These are phyloP conservation scores for Cremastobaeus sp. DNA, from an alignment of 2,888 invertebrate genomes.

Conservation along the genomic window DNA sequence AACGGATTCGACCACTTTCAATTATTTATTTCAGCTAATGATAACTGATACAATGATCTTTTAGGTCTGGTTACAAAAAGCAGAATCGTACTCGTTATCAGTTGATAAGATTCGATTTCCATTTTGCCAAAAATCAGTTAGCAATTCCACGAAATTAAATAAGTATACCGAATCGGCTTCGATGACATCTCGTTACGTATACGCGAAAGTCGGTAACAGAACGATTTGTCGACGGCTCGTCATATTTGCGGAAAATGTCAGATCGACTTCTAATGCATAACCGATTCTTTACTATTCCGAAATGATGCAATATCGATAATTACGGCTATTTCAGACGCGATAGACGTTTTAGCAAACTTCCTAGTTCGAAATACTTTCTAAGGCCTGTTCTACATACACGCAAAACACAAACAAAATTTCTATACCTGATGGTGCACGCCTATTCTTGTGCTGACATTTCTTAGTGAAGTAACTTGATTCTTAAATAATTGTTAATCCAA, in stretches of 20 bases:
- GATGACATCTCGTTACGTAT: slow-evolving; percentile 44
- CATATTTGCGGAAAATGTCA: slow-evolving; percentile 42
- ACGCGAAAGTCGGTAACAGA: slow-evolving; percentile 45
- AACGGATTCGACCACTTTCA: slow-evolving; percentile 31
- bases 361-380: slow-evolving; percentile 63
- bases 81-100: no score
- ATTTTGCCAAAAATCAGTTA: no score
- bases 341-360: slow-evolving; percentile 32
- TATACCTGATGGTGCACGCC: no score
- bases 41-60: no score
- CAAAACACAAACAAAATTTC: slow-evolving; percentile 14
- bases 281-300: slow-evolving; percentile 41
- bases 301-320: slow-evolving; percentile 53
- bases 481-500: no score
- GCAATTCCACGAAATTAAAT: no score
- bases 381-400: slow-evolving; percentile 11
- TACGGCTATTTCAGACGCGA: slow-evolving; percentile 59
- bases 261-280: slow-evolving; percentile 48
- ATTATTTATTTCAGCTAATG: no score
- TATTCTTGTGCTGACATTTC: no score
- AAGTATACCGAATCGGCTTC: no score
- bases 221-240: slow-evolving; percentile 45
- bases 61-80: no score
- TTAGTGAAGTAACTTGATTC: no score
- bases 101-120: no score